These are phyloP conservation scores for Poeciliopsis turneri DNA, from an alignment of 2,797 vertebrate genomes.

Conservation along the genomic window DNA sequence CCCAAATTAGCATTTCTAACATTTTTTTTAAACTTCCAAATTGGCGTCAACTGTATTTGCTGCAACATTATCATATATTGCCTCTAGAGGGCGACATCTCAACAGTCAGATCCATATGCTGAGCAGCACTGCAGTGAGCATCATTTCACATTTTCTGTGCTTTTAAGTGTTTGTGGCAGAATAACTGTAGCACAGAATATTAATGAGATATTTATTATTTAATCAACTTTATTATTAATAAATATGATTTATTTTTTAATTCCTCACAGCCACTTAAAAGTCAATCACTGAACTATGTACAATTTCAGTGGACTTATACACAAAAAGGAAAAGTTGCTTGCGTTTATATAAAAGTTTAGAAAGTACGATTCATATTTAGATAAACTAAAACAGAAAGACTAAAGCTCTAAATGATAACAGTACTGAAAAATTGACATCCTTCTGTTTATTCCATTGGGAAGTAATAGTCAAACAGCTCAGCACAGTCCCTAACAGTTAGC, in stretches of 20 bases:
- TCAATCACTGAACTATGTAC: neutral
- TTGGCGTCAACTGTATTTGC: neutral
- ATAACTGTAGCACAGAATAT: neutral
- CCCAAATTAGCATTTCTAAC: neutral
- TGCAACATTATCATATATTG: neutral
- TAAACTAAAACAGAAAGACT: neutral
- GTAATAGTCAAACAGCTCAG: slow-evolving; percentile 12
- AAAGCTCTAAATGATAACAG: neutral
- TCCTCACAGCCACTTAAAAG: neutral
- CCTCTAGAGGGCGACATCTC: slow-evolving; percentile 62
- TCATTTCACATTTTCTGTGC: neutral
- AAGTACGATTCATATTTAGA: neutral
- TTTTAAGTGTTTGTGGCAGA: neutral
- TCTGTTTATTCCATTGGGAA: slow-evolving; percentile 31
- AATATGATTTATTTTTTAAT: neutral
- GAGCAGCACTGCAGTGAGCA: slow-evolving; percentile 3
- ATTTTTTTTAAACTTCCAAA: neutral
- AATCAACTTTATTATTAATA: neutral
- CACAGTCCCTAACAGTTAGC: slow-evolving; percentile 21
- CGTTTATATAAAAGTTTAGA: neutral
- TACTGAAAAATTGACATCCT: slow-evolving; percentile 16
- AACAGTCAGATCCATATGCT: neutral
- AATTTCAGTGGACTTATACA: neutral
- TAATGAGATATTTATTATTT: neutral
- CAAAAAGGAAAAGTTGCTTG: neutral